These are phyloP conservation scores for Scarus forsteni DNA, from an alignment of 2,797 vertebrate species.

Conservation along the genomic window DNA sequence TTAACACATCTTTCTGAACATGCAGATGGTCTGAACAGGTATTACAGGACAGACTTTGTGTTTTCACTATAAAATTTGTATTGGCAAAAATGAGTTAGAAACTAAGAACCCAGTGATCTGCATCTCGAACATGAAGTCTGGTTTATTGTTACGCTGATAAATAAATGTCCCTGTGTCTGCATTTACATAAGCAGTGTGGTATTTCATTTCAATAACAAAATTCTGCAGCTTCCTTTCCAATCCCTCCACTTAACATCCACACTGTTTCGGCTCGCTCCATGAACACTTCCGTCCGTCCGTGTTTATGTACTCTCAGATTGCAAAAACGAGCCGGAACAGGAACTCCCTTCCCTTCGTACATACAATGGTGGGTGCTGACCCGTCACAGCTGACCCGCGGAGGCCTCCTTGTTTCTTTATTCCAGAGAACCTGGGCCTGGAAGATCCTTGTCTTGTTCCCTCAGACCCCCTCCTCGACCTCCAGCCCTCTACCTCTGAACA, in stretches of 20 bases:
- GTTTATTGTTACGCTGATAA: slow-evolving; percentile 12
- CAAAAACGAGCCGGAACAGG: slow-evolving; percentile 66
- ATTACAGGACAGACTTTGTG: too few relatives aligned
- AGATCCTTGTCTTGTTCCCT: slow-evolving; percentile 45
- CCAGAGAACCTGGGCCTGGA: slow-evolving; percentile 28
- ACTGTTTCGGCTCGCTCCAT: slow-evolving; percentile 42
- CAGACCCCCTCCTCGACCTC: background rate
- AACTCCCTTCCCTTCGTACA: slow-evolving; percentile 59
- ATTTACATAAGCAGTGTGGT: slow-evolving; percentile 8
- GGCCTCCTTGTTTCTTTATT: slow-evolving; percentile 61
- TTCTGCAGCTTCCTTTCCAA: slow-evolving; percentile 11
- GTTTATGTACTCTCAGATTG: slow-evolving; percentile 75
- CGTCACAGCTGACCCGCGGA: slow-evolving; percentile 69
- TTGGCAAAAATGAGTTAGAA: too few relatives aligned
- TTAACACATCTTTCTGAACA: too few relatives aligned
- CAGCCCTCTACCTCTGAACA: slow-evolving; percentile 11
- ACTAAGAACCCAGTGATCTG: too few relatives aligned
- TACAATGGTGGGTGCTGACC: slow-evolving; percentile 75
- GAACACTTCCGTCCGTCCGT: slow-evolving; percentile 57
- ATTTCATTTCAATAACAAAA: slow-evolving; percentile 53
- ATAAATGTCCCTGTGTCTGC: slow-evolving; percentile 14
- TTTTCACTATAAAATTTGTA: too few relatives aligned
- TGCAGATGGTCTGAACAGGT: too few relatives aligned
- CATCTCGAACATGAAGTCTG: background rate
- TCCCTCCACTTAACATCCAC: slow-evolving; percentile 28